Evolutionary conservation across 2,797 vertebrate genomes (phyloP), one percentile per base, ranked within the genome.

Genomic region (Spheniscus humboldti): DNA sequence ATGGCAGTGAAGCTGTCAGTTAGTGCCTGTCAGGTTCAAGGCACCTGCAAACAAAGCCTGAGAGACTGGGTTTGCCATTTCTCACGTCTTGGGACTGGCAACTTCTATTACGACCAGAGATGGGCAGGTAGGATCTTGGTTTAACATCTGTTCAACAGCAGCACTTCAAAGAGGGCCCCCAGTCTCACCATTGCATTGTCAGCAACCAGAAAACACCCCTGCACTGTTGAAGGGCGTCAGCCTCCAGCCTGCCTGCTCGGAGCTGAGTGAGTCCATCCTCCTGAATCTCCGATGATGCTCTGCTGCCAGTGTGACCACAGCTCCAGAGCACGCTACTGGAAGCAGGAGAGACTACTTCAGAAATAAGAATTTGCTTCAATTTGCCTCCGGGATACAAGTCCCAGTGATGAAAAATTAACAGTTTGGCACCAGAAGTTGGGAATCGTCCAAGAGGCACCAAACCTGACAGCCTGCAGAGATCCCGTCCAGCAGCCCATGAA

Each of bases 21-120:
- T 73, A 92, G 96, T 90, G 97, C 96, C 96, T 56, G 19, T 25
- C 86, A 89, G 80, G 74, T 67, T 96, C 94, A 93, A 97, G 94
- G 93, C 96, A 97, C 95, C 96, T 96, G 69, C 92, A 59, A n/a
- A 30, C 73, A 91, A 89, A 76, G 84, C 86, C 91, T 43, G 90
- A 96, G 86, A 90, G 68, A 85, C 8, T 27, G 18, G 16, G 37
- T 86, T 81, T 89, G 80, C 31, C 67, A 20, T 60, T 94, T 87
- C 83, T 87, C 77, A 56, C 9, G 31, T 77, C 52, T 74, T 33
- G 69, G 50, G 72, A 84, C 62, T 52, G 57, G 50, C 37, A 90
- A 71, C 55, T 92, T 76, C 74, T 76, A 10, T 17, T 62, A 37
- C 33, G 83, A 60, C 41, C 75, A 73, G 41, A 75, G 81, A 37